phyloP scores from a whole-genome alignment of 2,888 invertebrate species.

The Habroteleia sp. region DNA sequence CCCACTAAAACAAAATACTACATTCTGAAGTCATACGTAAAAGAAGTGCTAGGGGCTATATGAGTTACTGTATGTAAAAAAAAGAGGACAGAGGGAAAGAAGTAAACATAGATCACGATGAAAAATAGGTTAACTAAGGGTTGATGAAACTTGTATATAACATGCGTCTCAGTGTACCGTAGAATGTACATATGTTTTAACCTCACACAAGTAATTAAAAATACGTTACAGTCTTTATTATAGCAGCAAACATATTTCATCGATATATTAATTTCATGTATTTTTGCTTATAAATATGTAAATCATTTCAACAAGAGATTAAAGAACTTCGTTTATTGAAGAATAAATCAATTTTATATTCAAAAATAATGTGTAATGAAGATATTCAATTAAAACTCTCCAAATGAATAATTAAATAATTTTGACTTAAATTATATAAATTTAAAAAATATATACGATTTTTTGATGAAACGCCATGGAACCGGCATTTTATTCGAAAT shows the following conservation, averaged over 20 bases:
- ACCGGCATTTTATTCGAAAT: too few relatives aligned
- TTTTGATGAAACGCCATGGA: too few relatives aligned
- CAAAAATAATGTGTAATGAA: too few relatives aligned
- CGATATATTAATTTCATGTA: not conserved
- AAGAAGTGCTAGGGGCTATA: constrained; percentile 29
- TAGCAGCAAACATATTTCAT: not conserved
- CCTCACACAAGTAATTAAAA: constrained; percentile 25
- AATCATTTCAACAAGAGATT: too few relatives aligned
- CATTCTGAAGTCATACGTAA: constrained; percentile 35
- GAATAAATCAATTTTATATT: too few relatives aligned
- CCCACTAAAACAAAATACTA: constrained; percentile 25
- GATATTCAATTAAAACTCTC: too few relatives aligned
- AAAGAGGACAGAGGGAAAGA: constrained; percentile 25
- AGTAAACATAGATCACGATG: constrained; percentile 69
- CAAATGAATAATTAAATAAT: too few relatives aligned
- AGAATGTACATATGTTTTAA: constrained; percentile 17
- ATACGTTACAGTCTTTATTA: constrained; percentile 7
- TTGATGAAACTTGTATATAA: constrained; percentile 47
- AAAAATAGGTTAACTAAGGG: constrained; percentile 68
- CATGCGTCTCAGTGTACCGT: constrained; percentile 17
- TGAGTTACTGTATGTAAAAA: constrained; percentile 26
- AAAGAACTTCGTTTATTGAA: too few relatives aligned
- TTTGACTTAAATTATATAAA: too few relatives aligned
- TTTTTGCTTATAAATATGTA: too few relatives aligned
- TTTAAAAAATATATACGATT: too few relatives aligned